Evolutionary conservation across 2,888 invertebrate genomes (phyloP), one percentile per base, ranked within the genome.

Genomic region (Lordiphosa fenestrarum): DNA sequence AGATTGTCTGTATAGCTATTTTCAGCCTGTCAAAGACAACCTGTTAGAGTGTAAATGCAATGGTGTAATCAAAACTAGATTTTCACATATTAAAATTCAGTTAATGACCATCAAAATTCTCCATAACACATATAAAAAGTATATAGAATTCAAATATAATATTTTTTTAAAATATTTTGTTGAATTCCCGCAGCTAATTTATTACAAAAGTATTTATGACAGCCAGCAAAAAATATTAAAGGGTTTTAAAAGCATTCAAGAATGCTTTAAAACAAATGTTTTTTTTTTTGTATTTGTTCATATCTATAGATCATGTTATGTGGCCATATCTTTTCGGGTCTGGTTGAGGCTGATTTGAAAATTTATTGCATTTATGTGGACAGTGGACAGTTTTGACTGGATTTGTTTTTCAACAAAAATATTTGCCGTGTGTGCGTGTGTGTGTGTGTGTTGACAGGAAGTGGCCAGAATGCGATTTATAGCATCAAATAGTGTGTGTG

Each of bases 201-300:
- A 84, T 80, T 74, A 65, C 80, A 62, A 74, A 58, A 84, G 69
- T 67, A 69, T 82, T 80, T 84, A 84, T 84, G 80, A 80, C 84
- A 80, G 80, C 71, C 75, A 67, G 9, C 9, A 9, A 63, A 70
- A 71, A 74, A 52, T 57, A 69, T 65, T 60, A 65, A 67, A 56
- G 57, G 60, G 53, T 69, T 55, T 58, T 56, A 69, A 69, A 64
- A 69, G 68, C 69, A 64, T 69, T 69, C 59, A 69, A 49, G 59
- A 56, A 49, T 68, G 53, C 58, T 59, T 51, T 68, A 58, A 63
- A 64, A 57, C 54, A 68, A 67, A 66, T 67, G 67, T 47, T 60
- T 65, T 46, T 48, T 6, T 41, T 19, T 25, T n/a, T 42, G n/a
- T 42, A 10, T 36, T 40, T 35, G 12, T 35, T 49, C 30, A 50